Base-by-base conservation (phyloP, 1,140 invertebrate genomes). In the Rhizoglyphus robini region DNA sequence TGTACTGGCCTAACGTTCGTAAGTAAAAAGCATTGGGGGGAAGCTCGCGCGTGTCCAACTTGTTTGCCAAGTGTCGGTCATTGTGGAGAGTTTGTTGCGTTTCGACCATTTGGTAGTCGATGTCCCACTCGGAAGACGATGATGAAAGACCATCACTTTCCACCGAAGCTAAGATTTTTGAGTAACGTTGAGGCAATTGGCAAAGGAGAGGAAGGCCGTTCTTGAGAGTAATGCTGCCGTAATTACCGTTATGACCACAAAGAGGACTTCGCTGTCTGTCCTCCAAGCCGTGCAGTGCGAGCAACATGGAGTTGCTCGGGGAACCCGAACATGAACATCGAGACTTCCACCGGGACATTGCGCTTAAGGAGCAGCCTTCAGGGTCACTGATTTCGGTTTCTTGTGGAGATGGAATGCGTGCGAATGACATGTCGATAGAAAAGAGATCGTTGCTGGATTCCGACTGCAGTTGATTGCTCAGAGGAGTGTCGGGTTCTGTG, bases 101-200 rank as follows among this genome's bases (percentile, higher is more conserved):
- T 41, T 41, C 8, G 8, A 41, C 8, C 36, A 41, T 41, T 41
- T 18, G 36, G 18, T 11, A 11, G 36, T 41, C 36, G 36, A 11
- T 31, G 4, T 60, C 58, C 15, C 15, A 60, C 29, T 60, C 15
- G n/a, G 54, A 49, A n/a, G 61, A 63, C 1, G 66, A 25, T 3
- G 67, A 67, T 23, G 71, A 72, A 1, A 72, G 32, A 27, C 70
- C 71, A 54, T 72, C 71, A 51, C 69, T 71, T 46, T 72, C 71
- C 63, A 72, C 68, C 27, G 71, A 72, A 3, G 71, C 71, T 34
- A 72, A 61, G 11, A 65, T 38, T 27, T 67, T 67, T 29, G 63
- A 29, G 18, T 23, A 29, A n/a, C 41, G 4, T 18, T 23, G 46
- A 11, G 18, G 63, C 61, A 49, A 20, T 67, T 65, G n/a, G n/a